Evolutionary conservation across 2,113 vertebrate genomes (phyloP).

Genomic region (Climacteris rufus): DNA sequence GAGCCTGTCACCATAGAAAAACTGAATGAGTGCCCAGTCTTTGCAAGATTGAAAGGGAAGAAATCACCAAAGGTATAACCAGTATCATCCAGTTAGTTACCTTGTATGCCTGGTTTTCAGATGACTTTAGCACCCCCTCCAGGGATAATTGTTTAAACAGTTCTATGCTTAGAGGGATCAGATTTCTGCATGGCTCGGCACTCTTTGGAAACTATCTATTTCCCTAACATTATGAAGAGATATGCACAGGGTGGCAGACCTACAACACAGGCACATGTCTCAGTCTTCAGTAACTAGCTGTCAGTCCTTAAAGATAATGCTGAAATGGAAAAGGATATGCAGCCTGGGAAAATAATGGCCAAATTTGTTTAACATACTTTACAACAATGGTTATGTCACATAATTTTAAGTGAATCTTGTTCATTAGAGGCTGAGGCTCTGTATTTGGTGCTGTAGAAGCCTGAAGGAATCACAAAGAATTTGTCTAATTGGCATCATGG

Average conservation of each 20-base stretch:
- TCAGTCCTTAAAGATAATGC: neutral
- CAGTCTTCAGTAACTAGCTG: neutral
- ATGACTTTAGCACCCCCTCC: neutral
- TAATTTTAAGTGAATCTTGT: neutral
- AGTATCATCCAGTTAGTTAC: neutral
- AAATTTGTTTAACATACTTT: slow-evolving; percentile 18
- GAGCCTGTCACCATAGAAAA: neutral
- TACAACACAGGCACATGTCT: neutral
- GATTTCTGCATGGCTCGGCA: neutral
- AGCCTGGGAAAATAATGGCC: neutral
- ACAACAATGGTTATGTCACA: neutral
- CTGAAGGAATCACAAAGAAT: neutral
- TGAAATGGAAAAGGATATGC: neutral
- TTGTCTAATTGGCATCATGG: slow-evolving; percentile 20
- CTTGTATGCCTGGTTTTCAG: neutral
- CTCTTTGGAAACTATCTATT: neutral
- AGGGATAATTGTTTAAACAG: neutral
- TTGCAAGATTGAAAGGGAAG: neutral
- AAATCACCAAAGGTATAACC: neutral
- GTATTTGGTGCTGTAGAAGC: neutral
- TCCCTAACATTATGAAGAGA: neutral
- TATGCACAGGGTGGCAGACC: neutral
- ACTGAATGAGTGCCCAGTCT: neutral
- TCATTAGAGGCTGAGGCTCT: neutral
- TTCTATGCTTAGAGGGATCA: neutral